phyloP scores from a whole-genome alignment of 2,113 vertebrate species.

The Opisthocomus hoazin region DNA sequence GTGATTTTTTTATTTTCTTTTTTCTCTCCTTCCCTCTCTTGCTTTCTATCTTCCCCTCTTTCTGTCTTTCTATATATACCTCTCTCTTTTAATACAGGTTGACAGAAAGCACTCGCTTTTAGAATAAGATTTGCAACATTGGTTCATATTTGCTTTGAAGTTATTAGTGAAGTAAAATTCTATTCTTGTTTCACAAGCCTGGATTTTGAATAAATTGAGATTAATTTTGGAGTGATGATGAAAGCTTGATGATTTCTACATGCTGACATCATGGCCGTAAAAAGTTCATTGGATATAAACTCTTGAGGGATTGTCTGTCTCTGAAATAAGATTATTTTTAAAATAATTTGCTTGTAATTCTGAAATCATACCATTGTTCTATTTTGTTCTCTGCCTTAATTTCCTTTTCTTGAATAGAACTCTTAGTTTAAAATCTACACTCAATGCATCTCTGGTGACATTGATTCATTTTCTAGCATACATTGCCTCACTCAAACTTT shows the following conservation, averaged over 20 bases:
- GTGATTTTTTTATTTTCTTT: background rate
- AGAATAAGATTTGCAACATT: background rate
- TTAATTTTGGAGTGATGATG: background rate
- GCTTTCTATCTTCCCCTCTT: background rate
- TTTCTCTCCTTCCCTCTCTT: background rate
- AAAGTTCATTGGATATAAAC: background rate
- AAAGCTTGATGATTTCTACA: background rate
- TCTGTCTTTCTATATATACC: background rate
- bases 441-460: background rate
- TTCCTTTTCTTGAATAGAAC: background rate
- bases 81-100: background rate
- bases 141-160: background rate
- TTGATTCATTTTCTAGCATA: background rate
- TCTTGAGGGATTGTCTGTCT: background rate
- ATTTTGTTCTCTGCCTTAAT: background rate
- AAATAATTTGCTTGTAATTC: background rate
- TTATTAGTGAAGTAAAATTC: background rate
- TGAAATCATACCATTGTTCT: background rate
- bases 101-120: background rate
- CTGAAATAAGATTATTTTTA: background rate
- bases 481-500: background rate
- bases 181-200: background rate
- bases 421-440: background rate
- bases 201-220: background rate
- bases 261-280: background rate